Evolutionary conservation across 1,140 invertebrate genomes (phyloP).

Genomic region (Coboldia fuscipes): DNA sequence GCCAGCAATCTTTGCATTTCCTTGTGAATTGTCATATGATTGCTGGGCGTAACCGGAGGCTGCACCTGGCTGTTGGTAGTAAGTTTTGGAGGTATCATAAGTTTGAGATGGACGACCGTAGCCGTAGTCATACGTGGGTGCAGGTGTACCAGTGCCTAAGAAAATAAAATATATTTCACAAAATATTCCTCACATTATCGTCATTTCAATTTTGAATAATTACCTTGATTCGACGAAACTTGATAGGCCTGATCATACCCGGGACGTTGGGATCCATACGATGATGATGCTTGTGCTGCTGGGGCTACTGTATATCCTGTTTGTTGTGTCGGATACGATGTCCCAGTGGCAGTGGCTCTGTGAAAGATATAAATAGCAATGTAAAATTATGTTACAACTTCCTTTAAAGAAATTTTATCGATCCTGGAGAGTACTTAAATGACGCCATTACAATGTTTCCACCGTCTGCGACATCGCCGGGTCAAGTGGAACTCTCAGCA

Average conservation of each 20-base stretch:
- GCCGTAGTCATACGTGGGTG: slow-evolving; percentile 42
- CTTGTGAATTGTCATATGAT: slow-evolving; percentile 22
- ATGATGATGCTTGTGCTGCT: slow-evolving; percentile 49
- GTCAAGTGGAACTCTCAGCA: background rate
- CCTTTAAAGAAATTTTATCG: background rate
- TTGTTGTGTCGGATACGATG: slow-evolving; percentile 56
- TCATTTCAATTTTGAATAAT: slow-evolving; percentile 27
- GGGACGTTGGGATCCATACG: slow-evolving; percentile 53
- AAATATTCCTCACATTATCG: background rate
- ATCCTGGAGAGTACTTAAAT: slow-evolving; percentile 9
- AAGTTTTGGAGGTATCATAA: slow-evolving; percentile 41
- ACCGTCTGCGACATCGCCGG: slow-evolving; percentile 7
- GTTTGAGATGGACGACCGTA: slow-evolving; percentile 37
- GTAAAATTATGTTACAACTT: background rate
- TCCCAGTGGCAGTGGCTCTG: slow-evolving; percentile 36
- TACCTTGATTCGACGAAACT: slow-evolving; percentile 45
- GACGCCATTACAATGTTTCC: slow-evolving; percentile 15
- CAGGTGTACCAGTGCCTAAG: slow-evolving; percentile 31
- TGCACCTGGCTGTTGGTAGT: slow-evolving; percentile 38
- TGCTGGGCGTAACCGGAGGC: slow-evolving; percentile 25
- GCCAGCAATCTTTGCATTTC: slow-evolving; percentile 8
- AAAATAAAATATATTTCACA: slow-evolving; percentile 5
- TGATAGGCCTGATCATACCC: slow-evolving; percentile 49
- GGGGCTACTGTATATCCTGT: slow-evolving; percentile 64
- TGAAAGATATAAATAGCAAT: slow-evolving; percentile 9